Evolutionary conservation across 2,888 invertebrate species (phyloP).

Genomic region (Apodemia zela): DNA sequence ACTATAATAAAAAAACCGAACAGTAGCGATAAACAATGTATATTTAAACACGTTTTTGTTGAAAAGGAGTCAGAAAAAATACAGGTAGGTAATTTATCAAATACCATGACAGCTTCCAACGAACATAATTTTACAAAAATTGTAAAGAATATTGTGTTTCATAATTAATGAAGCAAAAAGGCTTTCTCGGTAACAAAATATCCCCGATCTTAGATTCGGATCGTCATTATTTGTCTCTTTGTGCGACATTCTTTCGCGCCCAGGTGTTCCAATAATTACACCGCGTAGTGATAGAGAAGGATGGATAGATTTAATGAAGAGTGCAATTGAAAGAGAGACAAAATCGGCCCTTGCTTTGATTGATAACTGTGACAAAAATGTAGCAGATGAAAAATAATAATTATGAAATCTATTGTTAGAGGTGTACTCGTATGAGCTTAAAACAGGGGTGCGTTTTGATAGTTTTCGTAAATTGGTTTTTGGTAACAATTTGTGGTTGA

Average conservation of each 20-base stretch:
- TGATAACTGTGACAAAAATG: constrained; percentile 82
- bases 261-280: constrained; percentile 80
- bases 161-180: constrained; percentile 79
- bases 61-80: constrained; percentile 50
- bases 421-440: constrained; percentile 54
- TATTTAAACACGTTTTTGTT: constrained; percentile 35
- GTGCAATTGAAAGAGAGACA: constrained; percentile 45
- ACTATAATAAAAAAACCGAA: constrained; percentile 33
- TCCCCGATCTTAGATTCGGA: constrained; percentile 75
- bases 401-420: constrained; percentile 77
- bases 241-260: constrained; percentile 80
- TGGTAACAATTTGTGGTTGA: neutral
- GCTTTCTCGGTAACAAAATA: constrained; percentile 78
- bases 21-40: constrained; percentile 33
- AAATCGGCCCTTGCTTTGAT: constrained; percentile 70
- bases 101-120: constrained; percentile 68
- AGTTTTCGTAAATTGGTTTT: constrained; percentile 18
- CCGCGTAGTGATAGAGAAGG: constrained; percentile 56
- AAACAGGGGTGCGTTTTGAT: constrained; percentile 54
- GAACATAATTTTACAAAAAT: constrained; percentile 74
- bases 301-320: constrained; percentile 41
- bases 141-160: constrained; percentile 75
- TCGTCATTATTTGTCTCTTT: constrained; percentile 78
- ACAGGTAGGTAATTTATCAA: constrained; percentile 62
- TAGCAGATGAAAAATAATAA: constrained; percentile 80